Conservation (phyloP, 2,888 invertebrate genomes). For the Leptinotarsa rubiginosa region DNA sequence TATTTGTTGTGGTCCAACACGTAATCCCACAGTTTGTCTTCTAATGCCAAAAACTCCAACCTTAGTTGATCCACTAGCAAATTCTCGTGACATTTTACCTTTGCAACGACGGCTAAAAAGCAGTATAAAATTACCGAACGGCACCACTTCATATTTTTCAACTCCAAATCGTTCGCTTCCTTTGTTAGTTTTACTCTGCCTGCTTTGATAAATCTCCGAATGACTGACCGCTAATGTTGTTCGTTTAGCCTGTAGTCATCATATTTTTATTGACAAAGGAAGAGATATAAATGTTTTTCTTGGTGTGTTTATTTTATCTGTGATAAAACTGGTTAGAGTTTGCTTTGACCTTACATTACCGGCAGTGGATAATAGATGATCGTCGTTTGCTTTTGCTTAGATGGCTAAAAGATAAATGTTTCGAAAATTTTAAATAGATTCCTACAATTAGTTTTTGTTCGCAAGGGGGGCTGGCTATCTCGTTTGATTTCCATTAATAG, state of each 20-base stretch:
- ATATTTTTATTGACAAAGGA: not conserved
- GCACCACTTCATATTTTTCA: not conserved
- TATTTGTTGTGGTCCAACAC: constrained; percentile 44
- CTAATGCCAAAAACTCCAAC: constrained; percentile 71
- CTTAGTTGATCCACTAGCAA: constrained; percentile 71
- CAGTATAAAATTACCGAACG: constrained; percentile 8
- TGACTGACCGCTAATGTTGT: not conserved
- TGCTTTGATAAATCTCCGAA: not conserved
- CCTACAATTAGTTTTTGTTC: too few relatives aligned
- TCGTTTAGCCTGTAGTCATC: not conserved
- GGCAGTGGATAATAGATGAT: not conserved
- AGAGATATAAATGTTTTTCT: not conserved
- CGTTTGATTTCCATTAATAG: too few relatives aligned
- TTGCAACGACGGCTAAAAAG: constrained; percentile 18
- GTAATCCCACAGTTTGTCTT: constrained; percentile 66
- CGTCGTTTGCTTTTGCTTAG: not conserved
- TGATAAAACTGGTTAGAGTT: not conserved
- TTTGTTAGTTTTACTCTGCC: not conserved
- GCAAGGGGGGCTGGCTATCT: too few relatives aligned
- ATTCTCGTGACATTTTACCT: constrained; percentile 25
- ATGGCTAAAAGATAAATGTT: not conserved
- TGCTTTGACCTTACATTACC: not conserved
- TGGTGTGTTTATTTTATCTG: not conserved
- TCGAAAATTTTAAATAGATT: too few relatives aligned
- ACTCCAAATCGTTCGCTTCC: not conserved